phyloP scores from a whole-genome alignment of 2,888 invertebrate species.

The Morpho helenor region DNA sequence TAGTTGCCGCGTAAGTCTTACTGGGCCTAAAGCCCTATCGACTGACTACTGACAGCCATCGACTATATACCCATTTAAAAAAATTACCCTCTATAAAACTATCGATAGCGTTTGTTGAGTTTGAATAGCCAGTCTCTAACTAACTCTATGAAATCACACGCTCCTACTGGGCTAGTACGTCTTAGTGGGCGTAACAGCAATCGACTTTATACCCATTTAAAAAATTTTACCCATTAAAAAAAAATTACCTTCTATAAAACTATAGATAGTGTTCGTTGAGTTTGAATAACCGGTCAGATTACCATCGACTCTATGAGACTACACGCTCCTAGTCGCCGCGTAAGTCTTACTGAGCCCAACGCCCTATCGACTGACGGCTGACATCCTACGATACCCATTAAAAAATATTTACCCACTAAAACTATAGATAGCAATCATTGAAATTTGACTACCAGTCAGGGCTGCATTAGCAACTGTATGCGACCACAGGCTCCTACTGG shows the following conservation, averaged over 20 bases:
- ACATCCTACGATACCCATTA: background rate
- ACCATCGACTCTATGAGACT: conserved; percentile 79
- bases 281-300: too few species aligned
- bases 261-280: too few species aligned
- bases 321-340: conserved; percentile 82
- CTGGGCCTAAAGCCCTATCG: conserved; percentile 33
- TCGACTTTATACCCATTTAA: too few species aligned
- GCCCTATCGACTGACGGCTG: background rate
- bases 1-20: conserved; percentile 89
- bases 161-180: conserved; percentile 91
- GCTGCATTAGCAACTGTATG: too few species aligned
- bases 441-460: too few species aligned
- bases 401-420: conserved; percentile 40
- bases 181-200: conserved; percentile 41
- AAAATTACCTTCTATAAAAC: too few species aligned
- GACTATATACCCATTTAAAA: background rate
- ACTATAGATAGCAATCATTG: too few species aligned
- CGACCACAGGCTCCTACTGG: too few species aligned
- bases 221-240: too few species aligned
- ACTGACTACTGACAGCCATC: background rate
- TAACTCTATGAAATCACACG: conserved; percentile 87
- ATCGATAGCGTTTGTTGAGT: too few species aligned
- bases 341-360: conserved; percentile 78
- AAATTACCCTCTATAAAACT: too few species aligned
- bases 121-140: conserved; percentile 28